phyloP scores from a whole-genome alignment of 2,113 vertebrate genomes.

The Phoxinus phoxinus region DNA sequence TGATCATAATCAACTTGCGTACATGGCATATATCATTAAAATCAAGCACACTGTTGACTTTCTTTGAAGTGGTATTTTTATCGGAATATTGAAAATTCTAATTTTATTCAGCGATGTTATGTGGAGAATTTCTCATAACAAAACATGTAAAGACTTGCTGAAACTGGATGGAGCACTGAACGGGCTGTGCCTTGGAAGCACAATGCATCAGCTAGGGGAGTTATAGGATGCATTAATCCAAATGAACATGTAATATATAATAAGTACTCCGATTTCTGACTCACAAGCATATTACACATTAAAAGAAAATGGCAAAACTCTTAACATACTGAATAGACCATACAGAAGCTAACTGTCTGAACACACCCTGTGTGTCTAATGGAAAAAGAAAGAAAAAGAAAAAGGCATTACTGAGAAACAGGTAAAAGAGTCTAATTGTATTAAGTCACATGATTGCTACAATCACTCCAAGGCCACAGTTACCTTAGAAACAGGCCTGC shows the following conservation, averaged over 20 bases:
- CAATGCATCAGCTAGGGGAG: background rate
- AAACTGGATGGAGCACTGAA: background rate
- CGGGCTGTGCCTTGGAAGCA: background rate
- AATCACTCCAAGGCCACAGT: conserved; percentile 33
- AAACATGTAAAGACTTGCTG: background rate
- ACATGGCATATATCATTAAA: background rate
- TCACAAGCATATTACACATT: background rate
- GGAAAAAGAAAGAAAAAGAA: background rate
- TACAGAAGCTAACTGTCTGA: background rate
- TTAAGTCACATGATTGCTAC: conserved; percentile 7
- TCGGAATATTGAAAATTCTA: background rate
- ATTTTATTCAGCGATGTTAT: background rate
- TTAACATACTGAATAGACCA: conserved; percentile 3
- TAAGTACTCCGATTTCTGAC: background rate
- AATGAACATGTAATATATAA: background rate
- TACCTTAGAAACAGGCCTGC: conserved; percentile 44
- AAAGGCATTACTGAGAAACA: background rate
- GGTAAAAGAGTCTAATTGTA: conserved; percentile 16
- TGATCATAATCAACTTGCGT: background rate
- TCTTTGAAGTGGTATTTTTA: background rate
- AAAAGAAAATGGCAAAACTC: conserved; percentile 1
- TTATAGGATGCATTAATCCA: background rate
- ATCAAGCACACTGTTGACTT: background rate
- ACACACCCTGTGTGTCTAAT: background rate
- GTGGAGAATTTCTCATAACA: background rate